Conservation (phyloP, 2,888 invertebrate genomes). For the Melipona bicolor region DNA sequence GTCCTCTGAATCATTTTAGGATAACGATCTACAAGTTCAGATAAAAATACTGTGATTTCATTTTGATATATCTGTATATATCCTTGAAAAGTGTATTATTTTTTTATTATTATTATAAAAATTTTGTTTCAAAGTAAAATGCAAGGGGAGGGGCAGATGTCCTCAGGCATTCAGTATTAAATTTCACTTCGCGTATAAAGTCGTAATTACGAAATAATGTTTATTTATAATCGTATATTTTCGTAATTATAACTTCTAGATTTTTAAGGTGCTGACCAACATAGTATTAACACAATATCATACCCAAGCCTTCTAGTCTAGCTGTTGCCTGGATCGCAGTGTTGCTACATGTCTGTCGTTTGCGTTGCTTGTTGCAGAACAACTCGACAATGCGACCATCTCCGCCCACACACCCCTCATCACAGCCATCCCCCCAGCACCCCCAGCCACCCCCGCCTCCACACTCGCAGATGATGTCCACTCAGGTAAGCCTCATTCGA, state of each 20-base stretch:
- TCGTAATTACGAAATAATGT: slow-evolving; percentile 58
- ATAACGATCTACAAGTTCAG: slow-evolving; percentile 24
- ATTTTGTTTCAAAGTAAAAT: slow-evolving; percentile 45
- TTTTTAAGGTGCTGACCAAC: slow-evolving; percentile 60
- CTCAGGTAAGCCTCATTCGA: slow-evolving; percentile 86
- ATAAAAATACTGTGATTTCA: slow-evolving; percentile 41
- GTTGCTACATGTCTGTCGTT: slow-evolving; percentile 84
- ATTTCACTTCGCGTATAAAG: slow-evolving; percentile 38
- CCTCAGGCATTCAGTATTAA: slow-evolving; percentile 25
- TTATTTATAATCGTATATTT: slow-evolving; percentile 28
- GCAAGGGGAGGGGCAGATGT: not conserved
- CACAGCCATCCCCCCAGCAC: slow-evolving; percentile 94
- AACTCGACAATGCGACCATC: slow-evolving; percentile 93
- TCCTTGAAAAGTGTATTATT: not conserved
- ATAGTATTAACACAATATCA: slow-evolving; percentile 73
- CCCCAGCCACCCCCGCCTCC: slow-evolving; percentile 92
- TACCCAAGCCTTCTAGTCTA: slow-evolving; percentile 80
- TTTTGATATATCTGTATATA: slow-evolving; percentile 31
- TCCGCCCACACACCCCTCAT: slow-evolving; percentile 94
- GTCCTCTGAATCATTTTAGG: slow-evolving; percentile 36
- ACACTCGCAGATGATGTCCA: slow-evolving; percentile 93
- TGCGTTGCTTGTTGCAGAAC: slow-evolving; percentile 86
- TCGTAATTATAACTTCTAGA: slow-evolving; percentile 67
- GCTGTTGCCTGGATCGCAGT: slow-evolving; percentile 83
- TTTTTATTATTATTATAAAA: not conserved